phyloP scores from a whole-genome alignment of 2,888 invertebrate genomes.

The Lasioglossum zephyrum region DNA sequence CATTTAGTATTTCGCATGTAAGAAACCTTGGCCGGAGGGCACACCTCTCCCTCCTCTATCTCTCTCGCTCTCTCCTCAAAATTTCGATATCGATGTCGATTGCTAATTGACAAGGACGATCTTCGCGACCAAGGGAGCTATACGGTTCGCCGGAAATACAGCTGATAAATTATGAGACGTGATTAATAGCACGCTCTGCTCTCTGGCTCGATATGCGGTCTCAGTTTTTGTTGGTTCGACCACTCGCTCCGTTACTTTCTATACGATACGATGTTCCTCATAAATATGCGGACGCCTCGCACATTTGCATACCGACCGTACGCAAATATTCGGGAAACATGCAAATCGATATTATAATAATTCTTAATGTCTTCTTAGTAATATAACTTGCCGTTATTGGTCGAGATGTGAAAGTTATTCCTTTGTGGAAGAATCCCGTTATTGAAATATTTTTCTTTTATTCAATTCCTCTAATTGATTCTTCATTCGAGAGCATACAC shows the following conservation, averaged over 20 bases:
- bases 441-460: no score
- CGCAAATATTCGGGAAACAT: not conserved
- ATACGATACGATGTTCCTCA: not conserved
- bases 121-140: not conserved
- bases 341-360: not conserved
- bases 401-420: not conserved
- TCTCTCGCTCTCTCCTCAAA: not conserved
- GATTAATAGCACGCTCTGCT: conserved; percentile 52
- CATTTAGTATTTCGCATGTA: conserved; percentile 44
- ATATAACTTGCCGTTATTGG: not conserved
- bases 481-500: not conserved
- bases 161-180: conserved; percentile 66
- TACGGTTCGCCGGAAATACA: conserved; percentile 56
- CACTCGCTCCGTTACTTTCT: not conserved
- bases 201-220: conserved; percentile 33
- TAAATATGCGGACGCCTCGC: not conserved
- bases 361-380: not conserved
- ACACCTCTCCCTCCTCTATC: not conserved
- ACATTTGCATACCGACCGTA: not conserved
- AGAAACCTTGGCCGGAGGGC: conserved; percentile 12
- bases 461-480: no score
- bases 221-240: conserved; percentile 31
- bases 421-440: not conserved
- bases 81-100: conserved; percentile 48
- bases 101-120: conserved; percentile 34